Conservation (phyloP, 2,888 invertebrate species). For the Habroteleia sp. region DNA sequence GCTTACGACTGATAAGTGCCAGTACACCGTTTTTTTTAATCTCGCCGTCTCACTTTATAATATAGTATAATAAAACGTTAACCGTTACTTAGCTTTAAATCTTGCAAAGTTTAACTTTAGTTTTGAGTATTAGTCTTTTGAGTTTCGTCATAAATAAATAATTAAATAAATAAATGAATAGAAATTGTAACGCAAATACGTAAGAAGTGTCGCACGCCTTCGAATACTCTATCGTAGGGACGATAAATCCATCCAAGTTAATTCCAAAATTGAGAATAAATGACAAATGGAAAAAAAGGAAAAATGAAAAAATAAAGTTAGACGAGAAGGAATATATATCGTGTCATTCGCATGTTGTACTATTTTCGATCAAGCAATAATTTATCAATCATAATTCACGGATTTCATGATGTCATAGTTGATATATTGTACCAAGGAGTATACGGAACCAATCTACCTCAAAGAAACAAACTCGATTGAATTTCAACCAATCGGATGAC, state of each 20-base stretch:
- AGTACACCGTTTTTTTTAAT: slow-evolving; percentile 49
- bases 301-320: background rate
- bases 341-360: slow-evolving; percentile 55
- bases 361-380: slow-evolving; percentile 33
- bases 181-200: slow-evolving; percentile 40
- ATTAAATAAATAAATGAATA: background rate
- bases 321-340: slow-evolving; percentile 15
- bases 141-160: background rate
- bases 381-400: slow-evolving; percentile 9
- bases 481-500: slow-evolving; percentile 21
- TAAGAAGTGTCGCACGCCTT: slow-evolving; percentile 47
- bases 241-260: slow-evolving; percentile 44
- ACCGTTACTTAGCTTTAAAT: slow-evolving; percentile 27
- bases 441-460: slow-evolving; percentile 78
- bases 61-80: slow-evolving; percentile 2
- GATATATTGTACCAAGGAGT: slow-evolving; percentile 66
- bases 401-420: slow-evolving; percentile 47
- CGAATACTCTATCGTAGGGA: slow-evolving; percentile 39
- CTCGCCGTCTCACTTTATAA: slow-evolving; percentile 29
- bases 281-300: too few species aligned
- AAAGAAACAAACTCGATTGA: slow-evolving; percentile 39
- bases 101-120: slow-evolving; percentile 5
- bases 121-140: background rate
- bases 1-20: slow-evolving; percentile 40
- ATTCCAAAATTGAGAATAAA: too few species aligned